Percentiles rank a stretch among this genome's conserved stretches.
Evolutionary conservation across 2,888 invertebrate species (phyloP).

Genomic region (Conistra vaccinii): DNA sequence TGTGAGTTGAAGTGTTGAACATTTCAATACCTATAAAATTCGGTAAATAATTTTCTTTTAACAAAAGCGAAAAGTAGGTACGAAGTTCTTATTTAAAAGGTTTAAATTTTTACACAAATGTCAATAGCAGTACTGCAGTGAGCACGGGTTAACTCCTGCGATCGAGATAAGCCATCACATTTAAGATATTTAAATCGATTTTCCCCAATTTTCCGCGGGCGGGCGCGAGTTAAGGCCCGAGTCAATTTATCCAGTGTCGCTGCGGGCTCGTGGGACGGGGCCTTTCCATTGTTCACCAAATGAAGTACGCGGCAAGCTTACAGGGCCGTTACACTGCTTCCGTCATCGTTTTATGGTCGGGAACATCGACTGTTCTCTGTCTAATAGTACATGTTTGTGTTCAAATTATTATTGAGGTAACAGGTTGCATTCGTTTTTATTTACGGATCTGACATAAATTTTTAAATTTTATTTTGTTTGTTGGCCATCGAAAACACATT

Average conservation of each 20-base stretch:
- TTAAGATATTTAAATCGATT: slow-evolving; percentile 91
- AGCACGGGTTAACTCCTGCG: slow-evolving; percentile 78
- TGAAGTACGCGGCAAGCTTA: slow-evolving; percentile 86
- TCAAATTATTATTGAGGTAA: slow-evolving; percentile 32
- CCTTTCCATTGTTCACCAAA: slow-evolving; percentile 88
- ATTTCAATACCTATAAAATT: slow-evolving; percentile 25
- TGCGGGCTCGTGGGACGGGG: slow-evolving; percentile 81
- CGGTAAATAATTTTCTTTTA: neutral
- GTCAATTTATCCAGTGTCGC: slow-evolving; percentile 89
- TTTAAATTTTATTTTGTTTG: neutral
- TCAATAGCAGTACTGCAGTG: slow-evolving; percentile 65
- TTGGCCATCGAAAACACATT: too few relatives aligned
- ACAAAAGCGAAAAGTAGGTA: slow-evolving; percentile 22
- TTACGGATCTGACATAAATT: too few relatives aligned
- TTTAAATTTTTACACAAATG: slow-evolving; percentile 65
- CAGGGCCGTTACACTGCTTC: slow-evolving; percentile 84
- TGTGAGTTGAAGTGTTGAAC: slow-evolving; percentile 11
- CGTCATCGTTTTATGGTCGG: slow-evolving; percentile 77
- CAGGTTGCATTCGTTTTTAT: slow-evolving; percentile 7
- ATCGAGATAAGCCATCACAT: slow-evolving; percentile 89
- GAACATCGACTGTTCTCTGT: slow-evolving; percentile 67
- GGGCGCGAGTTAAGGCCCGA: slow-evolving; percentile 85
- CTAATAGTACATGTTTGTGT: slow-evolving; percentile 49
- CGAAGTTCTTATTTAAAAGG: slow-evolving; percentile 42
- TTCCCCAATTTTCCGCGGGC: slow-evolving; percentile 89